Percentiles rank a stretch among this genome's conserved stretches.
Evolutionary conservation across 2,113 vertebrate species (phyloP).

Genomic region (Hippocampus mohnikei): DNA sequence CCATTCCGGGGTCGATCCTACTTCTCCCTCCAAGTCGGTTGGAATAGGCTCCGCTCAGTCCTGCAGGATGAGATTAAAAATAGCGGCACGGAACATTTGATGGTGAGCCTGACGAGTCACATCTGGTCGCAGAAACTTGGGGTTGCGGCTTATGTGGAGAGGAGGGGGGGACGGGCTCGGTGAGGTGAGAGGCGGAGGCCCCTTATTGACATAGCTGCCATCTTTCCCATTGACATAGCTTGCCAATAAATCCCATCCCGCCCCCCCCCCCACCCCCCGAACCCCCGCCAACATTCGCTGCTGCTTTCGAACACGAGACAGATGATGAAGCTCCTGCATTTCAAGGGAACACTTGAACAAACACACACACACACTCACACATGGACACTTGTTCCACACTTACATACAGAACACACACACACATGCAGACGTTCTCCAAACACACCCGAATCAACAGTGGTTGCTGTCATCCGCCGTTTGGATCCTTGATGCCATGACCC

Average conservation of each 20-base stretch:
- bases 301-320: background rate
- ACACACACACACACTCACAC: background rate
- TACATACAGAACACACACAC: background rate
- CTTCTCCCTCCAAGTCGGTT: background rate
- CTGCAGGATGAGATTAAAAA: background rate
- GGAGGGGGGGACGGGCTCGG: background rate
- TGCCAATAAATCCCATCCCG: background rate
- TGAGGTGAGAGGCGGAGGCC: background rate
- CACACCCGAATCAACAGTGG: background rate
- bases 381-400: too few species aligned
- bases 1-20: background rate
- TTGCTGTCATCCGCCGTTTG: background rate
- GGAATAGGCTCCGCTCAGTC: background rate
- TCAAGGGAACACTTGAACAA: background rate
- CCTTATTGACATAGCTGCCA: conserved; percentile 8
- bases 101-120: background rate
- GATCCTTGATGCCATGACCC: background rate
- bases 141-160: background rate
- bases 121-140: background rate
- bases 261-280: background rate
- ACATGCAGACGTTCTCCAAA: background rate
- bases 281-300: background rate
- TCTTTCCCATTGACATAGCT: too few species aligned
- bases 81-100: background rate
- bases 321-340: background rate